phyloP scores from a whole-genome alignment of 2,888 invertebrate species.

The Nephrotoma flavescens region DNA sequence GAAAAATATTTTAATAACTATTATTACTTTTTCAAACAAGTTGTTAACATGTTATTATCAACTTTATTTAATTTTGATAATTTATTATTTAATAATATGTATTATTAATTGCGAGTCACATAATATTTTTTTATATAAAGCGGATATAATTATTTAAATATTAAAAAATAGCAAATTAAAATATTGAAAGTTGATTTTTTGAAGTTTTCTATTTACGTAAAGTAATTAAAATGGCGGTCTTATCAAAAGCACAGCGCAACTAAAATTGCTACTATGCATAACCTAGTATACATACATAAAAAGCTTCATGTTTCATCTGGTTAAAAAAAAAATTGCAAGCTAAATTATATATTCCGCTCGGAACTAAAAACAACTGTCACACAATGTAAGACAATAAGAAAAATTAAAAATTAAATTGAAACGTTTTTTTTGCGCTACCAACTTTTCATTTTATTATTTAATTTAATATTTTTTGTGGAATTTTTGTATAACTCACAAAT shows the following conservation, averaged over 20 bases:
- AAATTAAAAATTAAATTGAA: neutral
- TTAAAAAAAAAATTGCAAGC: too few species aligned
- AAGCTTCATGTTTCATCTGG: neutral
- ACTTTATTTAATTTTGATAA: neutral
- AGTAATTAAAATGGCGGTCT: neutral
- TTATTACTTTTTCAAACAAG: neutral
- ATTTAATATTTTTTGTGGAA: neutral
- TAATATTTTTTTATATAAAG: neutral
- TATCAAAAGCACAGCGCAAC: too few species aligned
- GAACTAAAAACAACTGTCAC: neutral
- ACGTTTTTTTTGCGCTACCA: neutral
- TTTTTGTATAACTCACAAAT: neutral
- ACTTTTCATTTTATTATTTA: neutral
- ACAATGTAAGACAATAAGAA: neutral
- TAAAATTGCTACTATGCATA: too few species aligned
- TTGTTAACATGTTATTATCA: neutral
- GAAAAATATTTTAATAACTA: neutral
- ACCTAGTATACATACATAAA: neutral
- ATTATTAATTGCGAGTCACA: neutral
- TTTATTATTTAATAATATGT: neutral
- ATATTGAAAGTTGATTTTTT: neutral
- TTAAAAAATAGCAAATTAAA: neutral
- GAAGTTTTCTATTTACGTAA: neutral
- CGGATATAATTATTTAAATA: neutral
- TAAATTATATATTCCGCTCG: neutral